Conservation (phyloP, 1,140 invertebrate genomes). For the Planococcus citri region DNA sequence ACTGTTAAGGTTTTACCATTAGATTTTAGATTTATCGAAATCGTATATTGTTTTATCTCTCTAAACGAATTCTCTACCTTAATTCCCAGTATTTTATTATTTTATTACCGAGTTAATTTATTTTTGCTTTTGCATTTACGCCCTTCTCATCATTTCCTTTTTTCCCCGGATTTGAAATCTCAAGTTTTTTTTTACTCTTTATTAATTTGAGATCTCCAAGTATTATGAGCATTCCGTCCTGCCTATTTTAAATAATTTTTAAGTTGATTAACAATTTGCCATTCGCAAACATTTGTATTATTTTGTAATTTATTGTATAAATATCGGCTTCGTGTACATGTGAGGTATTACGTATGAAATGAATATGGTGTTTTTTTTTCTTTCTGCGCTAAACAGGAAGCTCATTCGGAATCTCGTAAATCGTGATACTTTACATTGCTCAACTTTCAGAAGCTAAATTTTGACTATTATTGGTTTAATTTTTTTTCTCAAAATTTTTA, state of each 20-base stretch:
- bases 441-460: no score
- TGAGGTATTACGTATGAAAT: no score
- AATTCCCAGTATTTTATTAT: not conserved
- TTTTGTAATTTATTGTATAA: no score
- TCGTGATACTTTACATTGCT: no score
- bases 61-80: not conserved
- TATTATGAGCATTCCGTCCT: not conserved
- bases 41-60: not conserved
- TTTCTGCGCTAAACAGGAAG: no score
- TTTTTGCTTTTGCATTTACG: conserved; percentile 8
- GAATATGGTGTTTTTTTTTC: no score
- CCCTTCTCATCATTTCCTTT: not conserved
- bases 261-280: not conserved
- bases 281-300: no score
- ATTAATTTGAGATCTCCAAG: not conserved
- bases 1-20: not conserved
- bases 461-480: no score
- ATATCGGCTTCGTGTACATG: no score
- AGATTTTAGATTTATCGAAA: not conserved
- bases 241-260: not conserved
- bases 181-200: no score
- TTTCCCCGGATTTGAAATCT: not conserved
- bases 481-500: no score
- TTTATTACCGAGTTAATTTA: not conserved
- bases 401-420: no score